phyloP scores from a whole-genome alignment of 1,140 invertebrate genomes.

The Leptopilina boulardi region DNA sequence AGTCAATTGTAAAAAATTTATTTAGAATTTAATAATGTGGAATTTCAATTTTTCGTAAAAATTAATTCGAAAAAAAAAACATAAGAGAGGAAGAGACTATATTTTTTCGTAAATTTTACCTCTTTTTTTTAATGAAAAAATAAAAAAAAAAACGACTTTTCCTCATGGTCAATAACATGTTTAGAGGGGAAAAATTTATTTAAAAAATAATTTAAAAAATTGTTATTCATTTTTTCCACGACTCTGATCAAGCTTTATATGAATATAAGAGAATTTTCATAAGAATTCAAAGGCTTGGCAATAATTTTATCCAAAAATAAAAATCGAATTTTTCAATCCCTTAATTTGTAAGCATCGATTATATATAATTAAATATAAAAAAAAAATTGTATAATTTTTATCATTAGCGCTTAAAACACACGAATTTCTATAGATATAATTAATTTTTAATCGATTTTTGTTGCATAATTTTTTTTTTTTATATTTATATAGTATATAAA shows the following conservation, averaged over 20 bases:
- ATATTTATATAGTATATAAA: too few species aligned
- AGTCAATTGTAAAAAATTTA: too few species aligned
- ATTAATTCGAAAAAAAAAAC: neutral
- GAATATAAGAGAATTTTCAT: neutral
- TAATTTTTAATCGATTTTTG: neutral
- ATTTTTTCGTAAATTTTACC: neutral
- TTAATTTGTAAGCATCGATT: neutral
- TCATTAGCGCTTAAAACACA: neutral
- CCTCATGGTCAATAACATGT: neutral
- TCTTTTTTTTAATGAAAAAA: neutral
- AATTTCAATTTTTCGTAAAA: too few species aligned
- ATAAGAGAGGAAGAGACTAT: conserved; percentile 30
- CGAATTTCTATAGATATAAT: neutral
- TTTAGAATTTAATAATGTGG: too few species aligned
- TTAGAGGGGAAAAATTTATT: too few species aligned
- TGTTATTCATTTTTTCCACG: neutral
- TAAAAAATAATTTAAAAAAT: neutral
- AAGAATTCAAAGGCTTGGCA: neutral
- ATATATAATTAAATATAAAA: neutral
- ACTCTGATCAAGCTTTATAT: neutral
- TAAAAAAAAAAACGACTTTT: neutral
- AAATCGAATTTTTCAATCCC: neutral
- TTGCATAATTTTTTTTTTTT: conserved; percentile 16
- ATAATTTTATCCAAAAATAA: neutral
- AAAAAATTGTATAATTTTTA: neutral